Evolutionary conservation across 2,888 invertebrate species (phyloP), one percentile per base, ranked within the genome.

Genomic region (Ochropacha duplaris): DNA sequence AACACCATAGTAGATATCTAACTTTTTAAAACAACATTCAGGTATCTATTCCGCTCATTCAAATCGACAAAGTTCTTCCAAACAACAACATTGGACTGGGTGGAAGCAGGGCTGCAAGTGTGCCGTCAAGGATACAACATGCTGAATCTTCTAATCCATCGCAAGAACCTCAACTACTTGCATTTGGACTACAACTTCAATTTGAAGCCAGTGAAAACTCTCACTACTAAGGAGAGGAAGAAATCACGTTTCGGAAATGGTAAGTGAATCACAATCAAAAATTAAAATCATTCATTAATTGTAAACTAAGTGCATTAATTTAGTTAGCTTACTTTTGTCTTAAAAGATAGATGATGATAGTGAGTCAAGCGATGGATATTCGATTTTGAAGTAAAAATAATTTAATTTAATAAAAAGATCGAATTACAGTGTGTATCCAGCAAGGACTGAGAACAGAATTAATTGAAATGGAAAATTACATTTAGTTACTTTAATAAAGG

Each of bases 161-260:
- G 99, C 63, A 99, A 99, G 92, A 99, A 99, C 90, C 94, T 99
- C 61, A 99, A 99, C 89, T 99, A 99, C 81, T 95, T 99, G 31
- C 99, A 99, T 95, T 94, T 99, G 89, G 99, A 99, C 93, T 99
- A 99, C 88, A 99, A 99, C 88, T 99, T 99, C 87, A 99, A 99
- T 88, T 94, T 99, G 87, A 99, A 99, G 84, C 99, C 99, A 0
- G 99, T 99, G 0, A 99, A 99, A 86, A 99, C 99, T 0, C 93
- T 99, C 63, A 99, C 99, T 0, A 99, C 99, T 0, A 99, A 99
- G 84, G 99, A 99, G 86, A 95, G 99, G 87, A 99, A 99, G 92
- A 99, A 99, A 84, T 99, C 99, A 3, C 95, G 98, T 66, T 98
- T 98, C 81, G 98, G 98, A 87, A 98, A 98, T 94, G 98, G 96